Percentiles rank a stretch among this genome's conserved stretches.
Evolutionary conservation across 2,113 vertebrate species (phyloP).

Genomic region (Scomber scombrus): DNA sequence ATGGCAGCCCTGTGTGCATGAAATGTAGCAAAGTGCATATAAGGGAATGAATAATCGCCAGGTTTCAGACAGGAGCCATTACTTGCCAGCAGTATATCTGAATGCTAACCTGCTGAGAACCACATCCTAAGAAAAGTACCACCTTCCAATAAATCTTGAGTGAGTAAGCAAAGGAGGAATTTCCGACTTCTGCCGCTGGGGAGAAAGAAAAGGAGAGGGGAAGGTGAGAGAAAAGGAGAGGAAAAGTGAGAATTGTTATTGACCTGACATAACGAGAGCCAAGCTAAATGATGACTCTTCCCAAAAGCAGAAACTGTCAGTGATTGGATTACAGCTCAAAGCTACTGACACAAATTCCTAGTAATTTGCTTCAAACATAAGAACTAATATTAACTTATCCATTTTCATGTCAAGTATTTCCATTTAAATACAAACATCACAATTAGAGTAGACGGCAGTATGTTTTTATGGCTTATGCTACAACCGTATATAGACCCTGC

Average conservation of each 20-base stretch:
- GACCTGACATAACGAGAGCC: constrained; percentile 32
- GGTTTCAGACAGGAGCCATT: constrained; percentile 59
- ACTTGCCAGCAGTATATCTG: constrained; percentile 55
- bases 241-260: constrained; percentile 42
- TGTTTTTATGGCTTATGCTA: constrained; percentile 26
- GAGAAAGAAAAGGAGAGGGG: constrained; percentile 8
- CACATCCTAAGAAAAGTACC: constrained; percentile 60
- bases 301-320: constrained; percentile 27
- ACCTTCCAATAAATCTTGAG: constrained; percentile 69
- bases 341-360: constrained; percentile 24
- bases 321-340: constrained; percentile 32
- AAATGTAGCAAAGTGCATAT: constrained; percentile 58
- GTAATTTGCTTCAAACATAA: constrained; percentile 39
- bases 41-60: constrained; percentile 45
- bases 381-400: not conserved
- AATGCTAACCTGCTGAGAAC: constrained; percentile 68
- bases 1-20: constrained; percentile 20
- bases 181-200: constrained; percentile 45
- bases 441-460: not conserved
- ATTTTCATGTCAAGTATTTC: constrained; percentile 7
- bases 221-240: not conserved
- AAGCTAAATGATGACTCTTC: constrained; percentile 46
- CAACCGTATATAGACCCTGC: constrained; percentile 37
- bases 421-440: constrained; percentile 11
- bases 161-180: constrained; percentile 55